A percentile compares a stretch with the other conserved stretches of the same genome.
Evolutionary conservation across 1,140 invertebrate genomes (phyloP).

Genomic region (Panagrolaimus sp.): DNA sequence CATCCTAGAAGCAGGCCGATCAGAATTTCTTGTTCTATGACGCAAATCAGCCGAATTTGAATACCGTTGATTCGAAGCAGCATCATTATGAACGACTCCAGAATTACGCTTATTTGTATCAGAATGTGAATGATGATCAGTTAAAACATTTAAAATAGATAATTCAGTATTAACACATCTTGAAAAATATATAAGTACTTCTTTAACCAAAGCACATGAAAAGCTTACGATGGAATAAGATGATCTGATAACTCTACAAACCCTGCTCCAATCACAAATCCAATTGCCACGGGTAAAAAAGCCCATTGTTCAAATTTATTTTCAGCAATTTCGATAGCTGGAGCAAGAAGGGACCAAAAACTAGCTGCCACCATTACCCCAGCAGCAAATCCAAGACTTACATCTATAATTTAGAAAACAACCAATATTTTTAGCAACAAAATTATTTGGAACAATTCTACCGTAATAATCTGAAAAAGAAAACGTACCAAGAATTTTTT

Average conservation of each 20-base stretch:
- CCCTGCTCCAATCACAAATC: slow-evolving; percentile 83
- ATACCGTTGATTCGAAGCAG: slow-evolving; percentile 11
- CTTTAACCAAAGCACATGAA: too few relatives aligned
- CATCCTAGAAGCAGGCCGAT: slow-evolving; percentile 20
- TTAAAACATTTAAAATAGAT: slow-evolving; percentile 24
- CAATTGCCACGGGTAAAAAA: slow-evolving; percentile 81
- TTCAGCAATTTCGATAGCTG: slow-evolving; percentile 81
- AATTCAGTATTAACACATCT: slow-evolving; percentile 41
- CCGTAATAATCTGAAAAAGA: background rate
- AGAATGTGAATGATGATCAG: background rate
- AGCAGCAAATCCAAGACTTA: slow-evolving; percentile 88
- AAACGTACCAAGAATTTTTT: slow-evolving; percentile 49
- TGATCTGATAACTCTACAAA: slow-evolving; percentile 89
- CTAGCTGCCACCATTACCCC: slow-evolving; percentile 94
- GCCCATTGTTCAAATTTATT: slow-evolving; percentile 74
- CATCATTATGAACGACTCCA: background rate
- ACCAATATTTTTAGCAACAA: too few relatives aligned
- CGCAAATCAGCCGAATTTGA: slow-evolving; percentile 3
- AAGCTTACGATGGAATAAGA: slow-evolving; percentile 69
- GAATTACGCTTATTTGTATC: background rate
- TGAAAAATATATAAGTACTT: slow-evolving; percentile 18
- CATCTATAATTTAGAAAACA: too few relatives aligned
- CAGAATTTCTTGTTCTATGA: slow-evolving; percentile 1
- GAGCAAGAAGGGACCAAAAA: slow-evolving; percentile 89
- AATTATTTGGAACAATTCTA: background rate